Percentiles rank a stretch among this genome's conserved stretches.
Evolutionary conservation across 1,140 invertebrate species (phyloP).

Genomic region (Metopolophium dirhodum): DNA sequence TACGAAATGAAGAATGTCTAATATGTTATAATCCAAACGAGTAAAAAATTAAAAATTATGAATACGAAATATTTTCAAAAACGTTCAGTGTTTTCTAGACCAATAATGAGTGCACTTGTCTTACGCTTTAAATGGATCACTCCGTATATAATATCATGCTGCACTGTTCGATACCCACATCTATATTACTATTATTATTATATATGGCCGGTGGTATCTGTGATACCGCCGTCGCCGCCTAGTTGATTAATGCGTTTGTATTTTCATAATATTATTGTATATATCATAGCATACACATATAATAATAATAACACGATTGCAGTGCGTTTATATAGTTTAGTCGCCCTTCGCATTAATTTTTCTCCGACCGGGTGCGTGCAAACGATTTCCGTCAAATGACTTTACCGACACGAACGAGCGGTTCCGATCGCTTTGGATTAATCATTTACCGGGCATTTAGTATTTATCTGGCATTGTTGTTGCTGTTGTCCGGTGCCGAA

Average conservation of each 20-base stretch:
- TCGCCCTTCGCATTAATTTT: background rate
- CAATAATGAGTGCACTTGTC: background rate
- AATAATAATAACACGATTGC: background rate
- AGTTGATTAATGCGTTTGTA: constrained; percentile 23
- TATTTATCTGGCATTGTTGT: background rate
- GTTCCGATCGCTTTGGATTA: background rate
- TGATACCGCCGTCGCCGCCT: background rate
- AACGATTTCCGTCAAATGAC: constrained; percentile 34
- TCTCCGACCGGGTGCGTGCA: background rate
- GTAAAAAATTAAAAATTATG: background rate
- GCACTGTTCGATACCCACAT: background rate
- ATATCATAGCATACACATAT: too few relatives aligned
- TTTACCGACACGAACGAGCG: constrained; percentile 11
- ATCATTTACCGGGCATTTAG: background rate
- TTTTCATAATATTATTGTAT: background rate
- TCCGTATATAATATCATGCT: background rate
- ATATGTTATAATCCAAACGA: too few relatives aligned
- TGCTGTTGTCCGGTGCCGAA: background rate
- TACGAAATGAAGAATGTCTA: too few relatives aligned
- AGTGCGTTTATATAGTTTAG: background rate
- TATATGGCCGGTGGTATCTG: background rate
- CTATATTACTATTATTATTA: background rate
- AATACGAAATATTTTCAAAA: background rate
- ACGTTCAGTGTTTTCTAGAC: background rate
- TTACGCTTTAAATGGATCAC: background rate